Percentiles rank a stretch among this genome's conserved stretches.
phyloP scores from a whole-genome alignment of 1,140 invertebrate species.

The Tenebrio molitor region DNA sequence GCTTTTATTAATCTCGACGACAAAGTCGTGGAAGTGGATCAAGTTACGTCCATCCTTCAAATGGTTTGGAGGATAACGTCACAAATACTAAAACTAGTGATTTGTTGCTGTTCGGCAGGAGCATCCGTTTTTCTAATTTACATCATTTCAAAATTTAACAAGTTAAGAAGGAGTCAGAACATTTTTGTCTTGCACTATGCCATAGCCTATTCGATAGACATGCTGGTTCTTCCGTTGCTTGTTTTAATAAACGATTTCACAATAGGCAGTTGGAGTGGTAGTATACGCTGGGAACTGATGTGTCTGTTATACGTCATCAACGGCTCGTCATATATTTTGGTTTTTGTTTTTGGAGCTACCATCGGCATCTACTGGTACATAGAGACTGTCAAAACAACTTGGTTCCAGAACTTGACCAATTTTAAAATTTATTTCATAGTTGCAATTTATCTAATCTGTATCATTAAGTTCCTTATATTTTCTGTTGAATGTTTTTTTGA shows the following conservation, averaged over 20 bases:
- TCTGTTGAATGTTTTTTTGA: too few species aligned
- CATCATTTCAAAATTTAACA: neutral
- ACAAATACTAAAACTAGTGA: neutral
- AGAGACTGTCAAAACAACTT: neutral
- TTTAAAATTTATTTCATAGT: neutral
- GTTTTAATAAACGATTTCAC: neutral
- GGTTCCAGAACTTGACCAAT: neutral
- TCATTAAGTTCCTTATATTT: neutral
- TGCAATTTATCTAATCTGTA: neutral
- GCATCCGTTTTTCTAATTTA: constrained; percentile 4
- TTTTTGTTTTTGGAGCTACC: neutral
- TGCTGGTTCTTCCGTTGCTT: neutral
- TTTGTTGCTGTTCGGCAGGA: neutral
- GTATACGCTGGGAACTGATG: neutral
- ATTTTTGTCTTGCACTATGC: neutral
- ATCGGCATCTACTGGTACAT: neutral
- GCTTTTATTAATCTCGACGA: too few species aligned
- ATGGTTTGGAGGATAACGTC: neutral
- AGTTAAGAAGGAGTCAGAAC: neutral
- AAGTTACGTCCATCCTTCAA: neutral
- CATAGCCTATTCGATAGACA: neutral
- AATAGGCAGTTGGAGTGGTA: neutral
- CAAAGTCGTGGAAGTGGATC: neutral
- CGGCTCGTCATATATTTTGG: neutral
- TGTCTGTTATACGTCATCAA: neutral